A percentile compares a stretch with the other conserved stretches of the same genome.
Conservation (phyloP, 2,888 invertebrate species). For the Rutpela maculata region DNA sequence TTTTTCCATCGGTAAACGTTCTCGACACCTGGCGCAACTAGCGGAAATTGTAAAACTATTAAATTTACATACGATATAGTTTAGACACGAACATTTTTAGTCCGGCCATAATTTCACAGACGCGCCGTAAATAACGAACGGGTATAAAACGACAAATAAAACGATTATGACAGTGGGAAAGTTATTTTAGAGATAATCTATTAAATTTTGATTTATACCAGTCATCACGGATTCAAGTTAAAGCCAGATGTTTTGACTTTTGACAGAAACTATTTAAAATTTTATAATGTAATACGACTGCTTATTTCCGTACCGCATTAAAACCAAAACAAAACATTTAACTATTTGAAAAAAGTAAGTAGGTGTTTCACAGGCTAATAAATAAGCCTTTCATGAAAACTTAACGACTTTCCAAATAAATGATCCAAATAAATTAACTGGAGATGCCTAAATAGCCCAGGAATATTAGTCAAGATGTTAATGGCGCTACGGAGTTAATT, state of each 20-base stretch:
- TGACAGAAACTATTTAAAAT: conserved; percentile 49
- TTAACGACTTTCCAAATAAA: conserved; percentile 55
- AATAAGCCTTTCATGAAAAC: conserved; percentile 52
- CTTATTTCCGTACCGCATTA: conserved; percentile 47
- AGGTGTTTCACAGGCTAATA: conserved; percentile 49
- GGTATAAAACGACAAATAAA: conserved; percentile 33
- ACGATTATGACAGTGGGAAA: conserved; percentile 46
- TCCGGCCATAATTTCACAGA: conserved; percentile 14
- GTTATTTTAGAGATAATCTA: conserved; percentile 44
- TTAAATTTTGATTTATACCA: conserved; percentile 51
- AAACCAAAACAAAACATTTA: conserved; percentile 48
- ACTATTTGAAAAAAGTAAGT: conserved; percentile 52
- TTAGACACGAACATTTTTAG: conserved; percentile 16
- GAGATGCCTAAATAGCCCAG: conserved; percentile 5
- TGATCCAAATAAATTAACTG: conserved; percentile 44
- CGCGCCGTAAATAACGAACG: conserved; percentile 12
- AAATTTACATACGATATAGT: conserved; percentile 12
- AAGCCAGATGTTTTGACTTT: conserved; percentile 55
- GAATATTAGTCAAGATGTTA: not conserved
- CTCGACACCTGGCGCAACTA: conserved; percentile 9
- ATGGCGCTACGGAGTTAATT: not conserved
- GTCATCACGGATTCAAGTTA: conserved; percentile 43
- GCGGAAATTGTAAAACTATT: conserved; percentile 35
- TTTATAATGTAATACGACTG: conserved; percentile 42
- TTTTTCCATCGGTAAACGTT: conserved; percentile 20